phyloP scores from a whole-genome alignment of 2,113 vertebrate genomes.

The Todiramphus saurophagus region DNA sequence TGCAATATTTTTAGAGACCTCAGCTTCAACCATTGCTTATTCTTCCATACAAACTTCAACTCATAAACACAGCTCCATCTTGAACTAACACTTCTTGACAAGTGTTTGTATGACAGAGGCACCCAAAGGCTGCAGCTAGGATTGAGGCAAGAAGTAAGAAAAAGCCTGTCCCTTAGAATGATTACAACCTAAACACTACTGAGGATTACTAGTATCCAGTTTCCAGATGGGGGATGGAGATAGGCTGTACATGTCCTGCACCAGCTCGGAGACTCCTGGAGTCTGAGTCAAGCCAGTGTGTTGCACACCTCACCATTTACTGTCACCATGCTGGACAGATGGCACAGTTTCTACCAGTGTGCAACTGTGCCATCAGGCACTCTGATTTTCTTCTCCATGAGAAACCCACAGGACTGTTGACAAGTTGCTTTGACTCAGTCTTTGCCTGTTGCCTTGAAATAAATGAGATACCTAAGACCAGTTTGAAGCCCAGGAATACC shows the following conservation, averaged over 20 bases:
- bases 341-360: not conserved
- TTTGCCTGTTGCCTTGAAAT: not conserved
- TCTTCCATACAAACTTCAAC: not conserved
- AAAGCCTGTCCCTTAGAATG: not conserved
- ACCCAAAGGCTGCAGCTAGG: not conserved
- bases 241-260: not conserved
- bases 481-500: not conserved
- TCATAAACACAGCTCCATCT: not conserved
- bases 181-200: not conserved
- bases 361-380: not conserved
- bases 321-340: accelerated
- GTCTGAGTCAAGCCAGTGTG: not conserved
- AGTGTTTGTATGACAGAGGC: not conserved
- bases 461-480: not conserved
- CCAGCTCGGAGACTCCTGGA: not conserved
- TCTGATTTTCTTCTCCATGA: not conserved
- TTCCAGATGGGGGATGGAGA: not conserved
- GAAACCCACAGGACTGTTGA: not conserved
- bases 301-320: not conserved
- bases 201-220: not conserved
- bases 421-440: not conserved
- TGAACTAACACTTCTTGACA: not conserved
- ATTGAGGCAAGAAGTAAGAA: not conserved
- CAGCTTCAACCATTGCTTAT: not conserved
- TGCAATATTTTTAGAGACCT: not conserved